Evolutionary conservation across 2,888 invertebrate genomes (phyloP).

Genomic region (Epirrita christyi): DNA sequence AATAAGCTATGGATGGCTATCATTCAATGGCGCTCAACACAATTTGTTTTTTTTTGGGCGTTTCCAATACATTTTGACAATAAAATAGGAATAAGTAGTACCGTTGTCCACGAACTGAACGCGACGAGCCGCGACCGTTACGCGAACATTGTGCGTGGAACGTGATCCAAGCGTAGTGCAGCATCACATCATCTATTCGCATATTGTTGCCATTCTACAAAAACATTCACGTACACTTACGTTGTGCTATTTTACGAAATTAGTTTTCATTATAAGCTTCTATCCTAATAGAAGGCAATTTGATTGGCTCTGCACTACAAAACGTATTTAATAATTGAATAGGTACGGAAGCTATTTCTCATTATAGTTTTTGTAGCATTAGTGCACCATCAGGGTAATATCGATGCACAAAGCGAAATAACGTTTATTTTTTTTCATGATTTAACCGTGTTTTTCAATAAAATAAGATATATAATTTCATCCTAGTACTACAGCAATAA

Average conservation of each 20-base stretch:
- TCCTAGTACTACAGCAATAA: constrained; percentile 62
- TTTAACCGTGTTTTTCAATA: constrained; percentile 42
- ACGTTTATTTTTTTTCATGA: constrained; percentile 22
- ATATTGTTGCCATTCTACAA: constrained; percentile 51
- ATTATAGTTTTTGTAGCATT: constrained; percentile 24
- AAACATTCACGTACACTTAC: constrained; percentile 32
- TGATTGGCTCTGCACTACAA: constrained; percentile 24
- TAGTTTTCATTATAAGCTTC: constrained; percentile 36
- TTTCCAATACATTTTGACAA: constrained; percentile 62
- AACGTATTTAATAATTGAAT: constrained; percentile 26
- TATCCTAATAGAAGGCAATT: constrained; percentile 27
- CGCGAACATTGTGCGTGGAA: constrained; percentile 63
- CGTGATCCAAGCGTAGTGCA: constrained; percentile 67
- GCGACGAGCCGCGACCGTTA: constrained; percentile 65
- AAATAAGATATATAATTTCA: constrained; percentile 33
- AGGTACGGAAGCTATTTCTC: constrained; percentile 21
- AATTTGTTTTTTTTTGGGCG: constrained; percentile 61
- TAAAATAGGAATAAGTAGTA: constrained; percentile 66
- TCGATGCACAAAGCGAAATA: constrained; percentile 16
- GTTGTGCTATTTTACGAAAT: constrained; percentile 36
- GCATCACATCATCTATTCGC: constrained; percentile 53
- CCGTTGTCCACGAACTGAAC: constrained; percentile 65
- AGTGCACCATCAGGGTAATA: constrained; percentile 9
- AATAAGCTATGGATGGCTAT: constrained; percentile 53
- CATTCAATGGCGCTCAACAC: constrained; percentile 59